Base-by-base conservation (phyloP, 35 echinoderm and acorn worm genomes). In the Acanthaster planci region DNA sequence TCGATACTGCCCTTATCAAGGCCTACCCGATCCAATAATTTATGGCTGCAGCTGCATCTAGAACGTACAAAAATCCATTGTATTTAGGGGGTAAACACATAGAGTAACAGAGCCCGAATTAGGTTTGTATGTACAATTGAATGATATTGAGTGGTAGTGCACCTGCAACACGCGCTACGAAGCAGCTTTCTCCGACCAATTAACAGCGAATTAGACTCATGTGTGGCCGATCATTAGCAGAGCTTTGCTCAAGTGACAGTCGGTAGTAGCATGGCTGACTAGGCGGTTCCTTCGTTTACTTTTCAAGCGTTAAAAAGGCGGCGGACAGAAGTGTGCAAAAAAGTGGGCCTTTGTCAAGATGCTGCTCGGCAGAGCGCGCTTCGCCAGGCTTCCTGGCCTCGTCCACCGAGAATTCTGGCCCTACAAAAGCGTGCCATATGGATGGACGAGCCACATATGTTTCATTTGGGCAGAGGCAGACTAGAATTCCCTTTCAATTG, bases 101-200 rank as follows among this genome's bases (percentile, higher is more conserved):
- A 82, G 81, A 81, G 77, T 81, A 93, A 88, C 77, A 72, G 91
- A 93, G 79, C 59, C 86, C 89, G 91, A 89, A 93, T 93, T 93
- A 82, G 86, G 91, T 93, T 93, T 89, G 84, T 93, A 93, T 93
- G 91, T 93, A 93, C 91, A 89, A 93, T 93, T 93, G 91, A 93
- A 93, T 93, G 91, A 89, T 93, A 93, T 93, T 93, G 91, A 93
- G 91, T 89, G 80, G 80, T 85, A 82, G 80, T 81, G 86, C 91
- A 93, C 91, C 91, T 93, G 91, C 91, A 93, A 76, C 87, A 84
- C 79, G 87, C 91, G 87, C 87, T 64, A 87, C 75, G 76, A 87
- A 80, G 91, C 87, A 86, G 91, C 91, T 86, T 67, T 84, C 80
- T 76, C 81, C 80, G 76, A 93, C 86, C 91, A 93, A 92, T 93